phyloP scores from a whole-genome alignment of 2,797 vertebrate species.

The Holocentrus rufus region DNA sequence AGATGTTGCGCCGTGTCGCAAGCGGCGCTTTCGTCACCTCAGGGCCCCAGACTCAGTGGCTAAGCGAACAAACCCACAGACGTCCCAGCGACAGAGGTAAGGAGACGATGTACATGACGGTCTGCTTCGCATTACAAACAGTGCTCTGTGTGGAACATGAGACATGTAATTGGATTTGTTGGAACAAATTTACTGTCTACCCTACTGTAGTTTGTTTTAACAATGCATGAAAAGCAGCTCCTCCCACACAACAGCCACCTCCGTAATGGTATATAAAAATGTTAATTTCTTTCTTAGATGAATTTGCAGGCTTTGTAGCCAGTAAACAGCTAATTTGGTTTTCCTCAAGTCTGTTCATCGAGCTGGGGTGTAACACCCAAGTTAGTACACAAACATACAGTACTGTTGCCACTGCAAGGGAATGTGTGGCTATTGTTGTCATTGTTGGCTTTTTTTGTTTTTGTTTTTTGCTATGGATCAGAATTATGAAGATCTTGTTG shows the following conservation, averaged over 20 bases:
- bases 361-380: slow-evolving; percentile 26
- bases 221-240: slow-evolving; percentile 11
- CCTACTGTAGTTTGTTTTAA: slow-evolving; percentile 3
- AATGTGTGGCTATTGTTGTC: not conserved
- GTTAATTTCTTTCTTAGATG: not conserved
- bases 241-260: not conserved
- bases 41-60: slow-evolving; percentile 55
- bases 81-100: slow-evolving; percentile 60
- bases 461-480: slow-evolving; percentile 6
- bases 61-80: slow-evolving; percentile 66
- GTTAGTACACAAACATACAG: slow-evolving; percentile 21
- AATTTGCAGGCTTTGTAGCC: slow-evolving; percentile 31
- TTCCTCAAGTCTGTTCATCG: not conserved
- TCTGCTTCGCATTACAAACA: not conserved
- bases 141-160: too few species aligned
- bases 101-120: not conserved
- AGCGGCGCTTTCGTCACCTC: slow-evolving; percentile 83
- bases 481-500: not conserved
- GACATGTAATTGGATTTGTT: not conserved
- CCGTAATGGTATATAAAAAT: slow-evolving; percentile 8
- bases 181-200: not conserved
- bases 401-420: not conserved
- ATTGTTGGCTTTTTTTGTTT: not conserved
- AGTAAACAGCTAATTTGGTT: not conserved
- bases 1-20: slow-evolving; percentile 89